phyloP scores from a whole-genome alignment of 2,888 invertebrate species.

The Euproctis similis region DNA sequence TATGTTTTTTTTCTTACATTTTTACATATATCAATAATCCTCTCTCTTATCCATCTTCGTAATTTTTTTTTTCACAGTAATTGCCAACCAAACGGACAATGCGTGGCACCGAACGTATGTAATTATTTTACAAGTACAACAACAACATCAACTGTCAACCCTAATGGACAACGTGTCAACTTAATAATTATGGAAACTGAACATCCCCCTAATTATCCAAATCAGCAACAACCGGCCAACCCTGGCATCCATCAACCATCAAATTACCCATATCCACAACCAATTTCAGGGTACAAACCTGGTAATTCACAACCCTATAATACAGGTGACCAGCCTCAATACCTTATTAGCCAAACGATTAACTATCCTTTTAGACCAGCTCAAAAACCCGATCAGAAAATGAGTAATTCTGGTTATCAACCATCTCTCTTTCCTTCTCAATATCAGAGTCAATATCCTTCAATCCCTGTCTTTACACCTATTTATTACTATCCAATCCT shows the following conservation, averaged over 20 bases:
- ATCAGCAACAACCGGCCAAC: constrained; percentile 6
- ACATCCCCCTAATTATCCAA: constrained; percentile 1
- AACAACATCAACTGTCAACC: constrained; percentile 5
- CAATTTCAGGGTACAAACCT: background rate
- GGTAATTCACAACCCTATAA: constrained; percentile 4
- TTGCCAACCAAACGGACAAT: constrained; percentile 58
- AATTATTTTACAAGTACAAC: constrained; percentile 10
- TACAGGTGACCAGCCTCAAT: background rate
- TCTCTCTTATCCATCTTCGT: too few relatives aligned
- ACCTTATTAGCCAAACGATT: constrained; percentile 4
- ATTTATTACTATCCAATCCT: constrained; percentile 13
- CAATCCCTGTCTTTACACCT: constrained; percentile 11
- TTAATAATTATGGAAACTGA: constrained; percentile 3
- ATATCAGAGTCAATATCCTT: constrained; percentile 7
- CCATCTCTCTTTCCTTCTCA: constrained; percentile 3
- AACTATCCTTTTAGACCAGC: constrained; percentile 5
- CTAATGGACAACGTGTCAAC: constrained; percentile 17
- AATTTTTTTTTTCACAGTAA: constrained; percentile 53
- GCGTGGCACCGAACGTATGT: constrained; percentile 51
- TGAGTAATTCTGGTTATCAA: constrained; percentile 3
- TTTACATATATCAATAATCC: too few relatives aligned
- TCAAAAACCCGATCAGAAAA: constrained; percentile 7
- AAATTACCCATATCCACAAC: background rate
- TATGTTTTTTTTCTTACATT: too few relatives aligned
- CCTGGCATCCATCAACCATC: constrained; percentile 11